phyloP scores from a whole-genome alignment of 2,888 invertebrate species.

The Tortricodes alternella region DNA sequence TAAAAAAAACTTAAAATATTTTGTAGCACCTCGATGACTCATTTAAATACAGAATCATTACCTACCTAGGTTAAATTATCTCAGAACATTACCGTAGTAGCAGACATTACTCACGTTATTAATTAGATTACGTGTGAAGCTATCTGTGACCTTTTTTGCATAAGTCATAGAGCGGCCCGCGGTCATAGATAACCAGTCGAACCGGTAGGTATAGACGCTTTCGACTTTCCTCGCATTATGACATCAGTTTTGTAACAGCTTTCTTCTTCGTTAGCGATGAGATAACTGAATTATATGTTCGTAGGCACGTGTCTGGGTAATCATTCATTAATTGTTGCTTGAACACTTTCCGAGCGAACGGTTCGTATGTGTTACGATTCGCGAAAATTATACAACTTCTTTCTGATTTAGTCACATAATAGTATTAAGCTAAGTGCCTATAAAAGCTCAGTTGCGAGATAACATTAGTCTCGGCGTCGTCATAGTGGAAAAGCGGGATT shows the following conservation, averaged over 20 bases:
- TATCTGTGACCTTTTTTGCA: conserved; percentile 38
- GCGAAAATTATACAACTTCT: background rate
- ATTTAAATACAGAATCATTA: background rate
- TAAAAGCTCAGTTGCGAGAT: too few species aligned
- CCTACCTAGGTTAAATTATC: background rate
- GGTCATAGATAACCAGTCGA: conserved; percentile 33
- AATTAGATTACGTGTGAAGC: background rate
- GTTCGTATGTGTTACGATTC: background rate
- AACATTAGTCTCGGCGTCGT: too few species aligned
- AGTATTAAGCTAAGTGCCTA: too few species aligned
- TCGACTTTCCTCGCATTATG: conserved; percentile 74
- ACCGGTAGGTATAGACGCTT: conserved; percentile 69
- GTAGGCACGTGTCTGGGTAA: conserved; percentile 16
- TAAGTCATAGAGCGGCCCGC: conserved; percentile 41
- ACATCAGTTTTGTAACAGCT: conserved; percentile 70
- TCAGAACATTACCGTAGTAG: background rate
- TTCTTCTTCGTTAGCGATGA: conserved; percentile 65
- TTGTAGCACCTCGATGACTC: background rate
- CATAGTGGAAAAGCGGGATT: too few species aligned
- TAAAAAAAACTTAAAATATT: background rate
- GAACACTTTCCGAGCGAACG: conserved; percentile 11
- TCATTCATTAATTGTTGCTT: conserved; percentile 18
- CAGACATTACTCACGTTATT: background rate
- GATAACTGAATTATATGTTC: conserved; percentile 57
- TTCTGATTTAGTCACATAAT: background rate